These are phyloP conservation scores for Lepidostoma basale DNA, from an alignment of 1,140 invertebrate species.

Conservation along the genomic window DNA sequence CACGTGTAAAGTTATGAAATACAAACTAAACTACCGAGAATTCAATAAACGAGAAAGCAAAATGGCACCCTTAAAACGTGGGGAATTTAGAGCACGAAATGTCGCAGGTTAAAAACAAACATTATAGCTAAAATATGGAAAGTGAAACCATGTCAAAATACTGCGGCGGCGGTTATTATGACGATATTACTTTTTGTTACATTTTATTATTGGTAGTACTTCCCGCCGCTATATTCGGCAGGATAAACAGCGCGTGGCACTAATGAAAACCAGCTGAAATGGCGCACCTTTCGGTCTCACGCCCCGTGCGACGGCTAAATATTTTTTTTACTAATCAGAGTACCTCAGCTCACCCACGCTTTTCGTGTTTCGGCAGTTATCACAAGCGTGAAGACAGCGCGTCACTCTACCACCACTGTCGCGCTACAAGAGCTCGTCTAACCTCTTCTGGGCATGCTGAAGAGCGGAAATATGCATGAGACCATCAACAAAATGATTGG, in stretches of 20 bases:
- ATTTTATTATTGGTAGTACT: neutral
- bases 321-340: conserved; percentile 14
- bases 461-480: no score
- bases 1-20: no score
- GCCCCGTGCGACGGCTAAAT: neutral
- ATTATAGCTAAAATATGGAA: neutral
- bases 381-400: no score
- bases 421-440: no score
- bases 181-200: neutral
- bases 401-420: no score
- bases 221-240: neutral
- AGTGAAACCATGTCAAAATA: neutral
- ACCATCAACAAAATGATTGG: no score
- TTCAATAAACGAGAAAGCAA: no score
- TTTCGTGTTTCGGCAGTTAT: no score
- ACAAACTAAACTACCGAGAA: no score
- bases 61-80: no score
- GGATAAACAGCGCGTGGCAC: neutral
- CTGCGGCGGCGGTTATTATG: neutral
- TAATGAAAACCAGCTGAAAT: conserved; percentile 11
- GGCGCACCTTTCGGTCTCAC: conserved; percentile 10
- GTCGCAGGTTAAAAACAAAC: neutral
- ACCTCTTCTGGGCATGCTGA: no score
- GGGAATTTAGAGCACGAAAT: neutral
- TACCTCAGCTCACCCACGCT: no score